Conservation (phyloP, 2,113 vertebrate genomes). For the Oenanthe oenanthe region DNA sequence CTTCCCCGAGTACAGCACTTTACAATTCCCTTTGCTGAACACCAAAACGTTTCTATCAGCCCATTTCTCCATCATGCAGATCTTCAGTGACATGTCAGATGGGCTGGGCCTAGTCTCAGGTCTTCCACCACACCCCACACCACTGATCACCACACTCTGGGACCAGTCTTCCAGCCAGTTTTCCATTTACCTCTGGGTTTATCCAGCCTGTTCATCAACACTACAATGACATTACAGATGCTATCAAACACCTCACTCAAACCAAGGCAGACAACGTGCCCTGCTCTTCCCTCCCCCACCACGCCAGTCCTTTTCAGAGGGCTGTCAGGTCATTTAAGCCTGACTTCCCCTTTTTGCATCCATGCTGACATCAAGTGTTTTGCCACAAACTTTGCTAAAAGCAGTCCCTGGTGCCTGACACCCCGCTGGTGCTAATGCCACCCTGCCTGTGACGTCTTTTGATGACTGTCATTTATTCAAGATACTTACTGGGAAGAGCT, state of each 20-base stretch:
- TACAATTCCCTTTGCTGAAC: not conserved
- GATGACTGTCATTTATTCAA: not conserved
- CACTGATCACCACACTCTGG: not conserved
- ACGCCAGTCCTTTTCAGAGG: not conserved
- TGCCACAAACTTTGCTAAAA: not conserved
- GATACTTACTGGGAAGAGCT: not conserved
- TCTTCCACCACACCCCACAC: too few species aligned
- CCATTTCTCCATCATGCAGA: not conserved
- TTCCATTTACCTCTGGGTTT: not conserved
- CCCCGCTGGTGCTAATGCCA: not conserved
- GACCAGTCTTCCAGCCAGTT: not conserved
- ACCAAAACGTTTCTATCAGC: not conserved
- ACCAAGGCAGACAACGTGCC: not conserved
- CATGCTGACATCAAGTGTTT: not conserved
- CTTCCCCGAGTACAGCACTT: not conserved
- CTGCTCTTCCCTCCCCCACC: not conserved
- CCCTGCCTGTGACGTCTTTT: not conserved
- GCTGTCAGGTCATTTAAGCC: not conserved
- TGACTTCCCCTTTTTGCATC: not conserved
- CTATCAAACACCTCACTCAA: not conserved
- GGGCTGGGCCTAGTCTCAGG: not conserved
- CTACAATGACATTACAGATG: rapidly evolving
- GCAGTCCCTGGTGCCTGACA: not conserved
- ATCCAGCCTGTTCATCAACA: not conserved
- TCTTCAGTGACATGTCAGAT: not conserved